Percentiles rank a stretch among this genome's conserved stretches.
Conservation (phyloP, 2,888 invertebrate genomes). For the Gymnosoma rotundatum region DNA sequence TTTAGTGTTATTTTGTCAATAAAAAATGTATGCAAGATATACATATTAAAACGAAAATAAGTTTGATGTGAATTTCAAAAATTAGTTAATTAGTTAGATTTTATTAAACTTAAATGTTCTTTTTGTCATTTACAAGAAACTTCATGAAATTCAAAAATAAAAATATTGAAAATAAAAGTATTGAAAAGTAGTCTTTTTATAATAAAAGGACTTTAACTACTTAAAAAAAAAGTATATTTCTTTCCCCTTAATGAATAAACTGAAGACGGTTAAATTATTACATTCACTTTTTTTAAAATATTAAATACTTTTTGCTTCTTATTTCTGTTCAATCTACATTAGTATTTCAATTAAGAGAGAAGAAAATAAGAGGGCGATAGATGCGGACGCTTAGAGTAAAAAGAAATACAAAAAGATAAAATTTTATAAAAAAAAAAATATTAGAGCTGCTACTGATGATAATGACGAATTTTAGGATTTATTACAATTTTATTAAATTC, state of each 20-base stretch:
- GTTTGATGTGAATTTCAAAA: no score
- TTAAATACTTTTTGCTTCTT: not conserved
- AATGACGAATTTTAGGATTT: constrained; percentile 58
- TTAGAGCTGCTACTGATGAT: no score
- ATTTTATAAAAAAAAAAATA: not conserved
- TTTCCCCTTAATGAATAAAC: not conserved
- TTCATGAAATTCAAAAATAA: no score
- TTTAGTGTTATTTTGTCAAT: not conserved
- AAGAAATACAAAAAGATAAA: not conserved
- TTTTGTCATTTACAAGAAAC: no score
- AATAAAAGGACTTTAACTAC: no score
- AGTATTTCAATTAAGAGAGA: constrained; percentile 30
- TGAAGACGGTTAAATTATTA: not conserved
- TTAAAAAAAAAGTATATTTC: not conserved
- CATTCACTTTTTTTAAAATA: not conserved
- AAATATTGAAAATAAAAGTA: no score
- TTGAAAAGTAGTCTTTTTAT: no score
- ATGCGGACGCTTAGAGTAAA: not conserved
- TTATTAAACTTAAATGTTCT: no score
- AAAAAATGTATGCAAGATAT: no score
- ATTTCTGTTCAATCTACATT: not conserved
- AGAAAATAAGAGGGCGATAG: not conserved
- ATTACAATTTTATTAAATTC: constrained; percentile 60
- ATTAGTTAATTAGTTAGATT: no score
- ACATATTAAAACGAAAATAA: no score